Percentiles rank a stretch among this genome's conserved stretches.
Conservation (phyloP, 1,140 invertebrate genomes). For the Drosophila santomea region DNA sequence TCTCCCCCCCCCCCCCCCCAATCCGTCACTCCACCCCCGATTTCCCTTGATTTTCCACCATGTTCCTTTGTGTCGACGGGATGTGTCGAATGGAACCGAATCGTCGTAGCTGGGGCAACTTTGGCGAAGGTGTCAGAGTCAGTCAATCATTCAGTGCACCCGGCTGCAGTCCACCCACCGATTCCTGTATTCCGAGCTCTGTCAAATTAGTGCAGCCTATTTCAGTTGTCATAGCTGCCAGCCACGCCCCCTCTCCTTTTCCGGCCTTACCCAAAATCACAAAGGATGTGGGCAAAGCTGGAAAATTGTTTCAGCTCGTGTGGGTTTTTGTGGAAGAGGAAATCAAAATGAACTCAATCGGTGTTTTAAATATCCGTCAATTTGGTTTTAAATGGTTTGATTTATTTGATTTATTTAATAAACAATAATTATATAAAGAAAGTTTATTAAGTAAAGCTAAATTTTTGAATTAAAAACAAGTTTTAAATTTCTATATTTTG, state of each 20-base stretch:
- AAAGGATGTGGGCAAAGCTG: neutral
- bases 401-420: no score
- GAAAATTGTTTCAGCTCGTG: neutral
- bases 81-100: constrained; percentile 6
- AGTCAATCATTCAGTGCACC: constrained; percentile 39
- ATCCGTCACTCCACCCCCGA: neutral
- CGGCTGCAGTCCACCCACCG: constrained; percentile 11
- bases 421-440: neutral
- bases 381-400: no score
- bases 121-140: constrained; percentile 24
- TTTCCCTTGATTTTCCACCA: neutral
- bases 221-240: constrained; percentile 15
- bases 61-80: constrained; percentile 16
- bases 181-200: constrained; percentile 9
- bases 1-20: neutral
- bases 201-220: constrained; percentile 61
- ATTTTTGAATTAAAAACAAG: no score
- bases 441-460: no score
- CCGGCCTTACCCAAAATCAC: neutral
- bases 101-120: constrained; percentile 3
- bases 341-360: neutral
- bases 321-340: neutral
- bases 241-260: neutral
- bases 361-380: neutral
- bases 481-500: neutral